Evolutionary conservation across 2,797 vertebrate species (phyloP).

Genomic region (Chloroceryle inda): DNA sequence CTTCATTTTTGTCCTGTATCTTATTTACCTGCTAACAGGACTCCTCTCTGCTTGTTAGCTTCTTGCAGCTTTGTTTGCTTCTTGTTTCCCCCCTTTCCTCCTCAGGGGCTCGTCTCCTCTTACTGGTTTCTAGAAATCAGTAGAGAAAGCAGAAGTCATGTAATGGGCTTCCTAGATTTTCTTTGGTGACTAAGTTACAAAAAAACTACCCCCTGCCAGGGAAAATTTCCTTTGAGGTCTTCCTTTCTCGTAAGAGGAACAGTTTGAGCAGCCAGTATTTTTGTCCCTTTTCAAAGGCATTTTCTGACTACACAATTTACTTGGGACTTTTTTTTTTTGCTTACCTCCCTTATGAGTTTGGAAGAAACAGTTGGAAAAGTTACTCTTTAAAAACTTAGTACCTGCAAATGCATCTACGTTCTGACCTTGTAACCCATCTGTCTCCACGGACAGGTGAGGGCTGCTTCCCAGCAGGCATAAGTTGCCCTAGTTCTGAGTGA

Average conservation of each 20-base stretch:
- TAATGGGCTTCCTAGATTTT: not conserved
- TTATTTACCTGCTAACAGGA: not conserved
- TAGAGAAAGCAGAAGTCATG: not conserved
- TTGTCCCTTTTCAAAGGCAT: not conserved
- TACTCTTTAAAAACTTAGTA: not conserved
- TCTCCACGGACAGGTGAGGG: not conserved
- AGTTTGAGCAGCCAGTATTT: not conserved
- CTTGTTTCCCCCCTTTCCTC: not conserved
- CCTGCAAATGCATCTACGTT: not conserved
- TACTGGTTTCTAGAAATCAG: not conserved
- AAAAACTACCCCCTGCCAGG: not conserved
- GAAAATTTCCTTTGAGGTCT: not conserved
- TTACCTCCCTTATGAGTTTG: not conserved
- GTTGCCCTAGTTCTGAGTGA: not conserved
- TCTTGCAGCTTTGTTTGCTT: not conserved
- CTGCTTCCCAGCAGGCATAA: not conserved
- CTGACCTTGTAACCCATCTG: not conserved
- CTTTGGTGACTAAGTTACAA: not conserved
- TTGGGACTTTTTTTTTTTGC: not conserved
- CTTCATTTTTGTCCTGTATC: not conserved
- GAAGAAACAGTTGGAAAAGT: not conserved
- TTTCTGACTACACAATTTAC: constrained; percentile 17
- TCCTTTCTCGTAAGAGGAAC: not conserved
- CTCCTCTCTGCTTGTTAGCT: not conserved
- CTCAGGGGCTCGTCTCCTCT: not conserved